Conservation (phyloP, 1,140 invertebrate species). For the Drosophila eugracilis region DNA sequence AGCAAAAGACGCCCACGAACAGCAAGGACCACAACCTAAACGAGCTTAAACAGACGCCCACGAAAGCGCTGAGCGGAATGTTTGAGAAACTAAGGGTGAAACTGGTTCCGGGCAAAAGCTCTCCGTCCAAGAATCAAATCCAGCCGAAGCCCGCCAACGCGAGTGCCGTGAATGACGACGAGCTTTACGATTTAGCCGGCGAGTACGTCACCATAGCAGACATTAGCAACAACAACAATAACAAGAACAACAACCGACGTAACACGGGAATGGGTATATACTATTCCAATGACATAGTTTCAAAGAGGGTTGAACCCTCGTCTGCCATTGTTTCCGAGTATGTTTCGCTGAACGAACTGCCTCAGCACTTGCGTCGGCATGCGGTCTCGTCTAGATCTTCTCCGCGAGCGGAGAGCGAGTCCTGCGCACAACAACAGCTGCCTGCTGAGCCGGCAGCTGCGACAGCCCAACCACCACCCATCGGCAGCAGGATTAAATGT, state of each 20-base stretch:
- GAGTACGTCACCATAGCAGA: slow-evolving; percentile 94
- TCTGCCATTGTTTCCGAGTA: slow-evolving; percentile 88
- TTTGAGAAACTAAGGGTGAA: slow-evolving; percentile 88
- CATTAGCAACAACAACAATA: slow-evolving; percentile 89
- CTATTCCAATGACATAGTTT: slow-evolving; percentile 87
- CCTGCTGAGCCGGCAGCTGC: slow-evolving; percentile 30
- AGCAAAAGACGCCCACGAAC: slow-evolving; percentile 69
- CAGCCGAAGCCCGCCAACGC: slow-evolving; percentile 52
- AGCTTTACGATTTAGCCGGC: slow-evolving; percentile 87
- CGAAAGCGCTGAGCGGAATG: slow-evolving; percentile 87
- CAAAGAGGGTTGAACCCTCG: slow-evolving; percentile 85
- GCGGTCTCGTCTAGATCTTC: slow-evolving; percentile 69
- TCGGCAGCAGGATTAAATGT: slow-evolving; percentile 1
- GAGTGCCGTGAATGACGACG: slow-evolving; percentile 72
- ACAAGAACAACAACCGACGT: slow-evolving; percentile 6
- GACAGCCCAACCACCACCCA: slow-evolving; percentile 14
- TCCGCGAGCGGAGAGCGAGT: slow-evolving; percentile 31
- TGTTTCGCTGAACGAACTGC: slow-evolving; percentile 92
- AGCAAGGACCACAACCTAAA: slow-evolving; percentile 81
- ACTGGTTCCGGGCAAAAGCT: slow-evolving; percentile 86
- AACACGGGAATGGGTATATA: slow-evolving; percentile 83
- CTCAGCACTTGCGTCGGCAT: slow-evolving; percentile 86
- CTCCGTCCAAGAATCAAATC: slow-evolving; percentile 84
- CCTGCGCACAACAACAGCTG: slow-evolving; percentile 60
- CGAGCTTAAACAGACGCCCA: slow-evolving; percentile 73